Conservation (phyloP, 2,113 vertebrate genomes). For the Menura novaehollandiae region DNA sequence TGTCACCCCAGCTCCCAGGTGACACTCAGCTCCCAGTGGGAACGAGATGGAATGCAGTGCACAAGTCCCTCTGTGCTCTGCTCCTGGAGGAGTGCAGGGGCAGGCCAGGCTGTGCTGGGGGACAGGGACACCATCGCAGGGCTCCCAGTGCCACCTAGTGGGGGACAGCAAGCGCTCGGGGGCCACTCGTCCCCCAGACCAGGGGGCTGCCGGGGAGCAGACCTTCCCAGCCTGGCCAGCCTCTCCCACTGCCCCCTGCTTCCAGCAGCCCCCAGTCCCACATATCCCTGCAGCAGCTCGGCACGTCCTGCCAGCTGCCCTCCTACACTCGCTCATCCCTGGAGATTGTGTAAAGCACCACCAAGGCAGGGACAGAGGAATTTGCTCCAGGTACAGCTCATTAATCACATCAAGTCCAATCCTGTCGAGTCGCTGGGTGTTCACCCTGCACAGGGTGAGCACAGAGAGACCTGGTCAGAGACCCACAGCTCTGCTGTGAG, state of each 20-base stretch:
- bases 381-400: not conserved
- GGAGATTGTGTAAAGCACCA: not conserved
- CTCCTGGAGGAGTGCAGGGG: not conserved
- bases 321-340: not conserved
- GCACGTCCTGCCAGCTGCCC: not conserved
- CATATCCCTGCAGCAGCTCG: not conserved
- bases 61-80: not conserved
- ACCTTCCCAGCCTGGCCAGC: not conserved
- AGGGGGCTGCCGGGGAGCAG: not conserved
- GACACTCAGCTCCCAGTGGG: not conserved
- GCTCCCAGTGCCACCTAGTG: conserved; percentile 60
- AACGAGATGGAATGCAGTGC: not conserved
- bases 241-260: not conserved
- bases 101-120: not conserved
- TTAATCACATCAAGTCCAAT: not conserved
- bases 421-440: not conserved
- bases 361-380: not conserved
- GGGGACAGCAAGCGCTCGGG: not conserved
- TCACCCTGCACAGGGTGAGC: not conserved
- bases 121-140: not conserved
- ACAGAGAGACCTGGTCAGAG: not conserved
- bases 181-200: not conserved
- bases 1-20: not conserved
- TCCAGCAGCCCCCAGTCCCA: not conserved
- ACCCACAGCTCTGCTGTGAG: not conserved